Percentiles rank a stretch among this genome's conserved stretches.
Evolutionary conservation across 2,113 vertebrate genomes (phyloP).

Genomic region (Brachypteracias leptosomus): DNA sequence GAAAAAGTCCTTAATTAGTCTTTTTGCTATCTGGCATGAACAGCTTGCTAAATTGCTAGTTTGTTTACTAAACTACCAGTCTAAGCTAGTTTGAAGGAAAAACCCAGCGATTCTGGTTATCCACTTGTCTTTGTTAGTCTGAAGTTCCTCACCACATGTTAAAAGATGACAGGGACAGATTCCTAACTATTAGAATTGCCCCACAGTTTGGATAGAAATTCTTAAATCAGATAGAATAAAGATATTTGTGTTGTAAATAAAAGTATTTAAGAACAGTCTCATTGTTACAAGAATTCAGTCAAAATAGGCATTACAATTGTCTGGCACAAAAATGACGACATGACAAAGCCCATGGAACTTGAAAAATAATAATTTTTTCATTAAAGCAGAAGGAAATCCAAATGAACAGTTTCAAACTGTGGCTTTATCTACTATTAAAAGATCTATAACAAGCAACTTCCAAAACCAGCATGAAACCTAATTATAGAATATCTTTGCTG

Average conservation of each 20-base stretch:
- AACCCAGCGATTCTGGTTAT: neutral
- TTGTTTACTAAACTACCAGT: neutral
- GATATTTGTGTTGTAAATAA: neutral
- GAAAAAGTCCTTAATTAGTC: neutral
- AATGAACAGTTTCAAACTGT: constrained; percentile 53
- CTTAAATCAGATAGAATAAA: neutral
- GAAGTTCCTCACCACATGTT: neutral
- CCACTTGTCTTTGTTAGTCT: neutral
- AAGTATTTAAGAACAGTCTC: neutral
- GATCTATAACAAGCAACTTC: constrained; percentile 62
- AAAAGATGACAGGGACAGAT: neutral
- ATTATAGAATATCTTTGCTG: constrained; percentile 64
- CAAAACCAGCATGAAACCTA: constrained; percentile 62
- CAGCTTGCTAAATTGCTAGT: neutral
- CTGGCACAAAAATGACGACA: constrained; percentile 6
- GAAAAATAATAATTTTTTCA: constrained; percentile 64
- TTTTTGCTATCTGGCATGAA: neutral
- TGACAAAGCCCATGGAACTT: constrained; percentile 11
- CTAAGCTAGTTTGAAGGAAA: neutral
- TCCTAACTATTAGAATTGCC: neutral
- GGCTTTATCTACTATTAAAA: constrained; percentile 65
- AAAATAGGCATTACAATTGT: neutral
- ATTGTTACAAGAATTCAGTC: neutral
- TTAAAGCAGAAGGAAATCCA: constrained; percentile 55
- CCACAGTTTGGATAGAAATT: neutral